Base-by-base conservation (phyloP, 1,140 invertebrate species). In the Monochamus saltuarius region DNA sequence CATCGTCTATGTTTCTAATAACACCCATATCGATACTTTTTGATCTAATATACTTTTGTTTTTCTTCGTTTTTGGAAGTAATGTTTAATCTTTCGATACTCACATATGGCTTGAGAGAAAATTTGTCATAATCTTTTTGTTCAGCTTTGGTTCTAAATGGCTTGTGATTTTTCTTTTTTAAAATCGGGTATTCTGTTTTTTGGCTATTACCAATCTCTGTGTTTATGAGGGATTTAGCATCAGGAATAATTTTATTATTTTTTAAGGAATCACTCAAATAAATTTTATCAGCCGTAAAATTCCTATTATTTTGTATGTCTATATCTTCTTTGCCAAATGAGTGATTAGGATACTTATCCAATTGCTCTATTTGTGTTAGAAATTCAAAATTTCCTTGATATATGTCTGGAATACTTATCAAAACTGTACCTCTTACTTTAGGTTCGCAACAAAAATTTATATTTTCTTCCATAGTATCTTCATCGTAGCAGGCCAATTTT, bases 71-170 rank as follows among this genome's bases (percentile, higher is more conserved):
- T 7, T 11, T 47, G n/a, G 14, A 9, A 10, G 7, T 47, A 11
- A 47, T 29, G 29, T 47, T 29, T n/a, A 47, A n/a, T 47, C 45
- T 47, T 47, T 47, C 19, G 45, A 47, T 47, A 8, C 45, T 47
- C 2, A 47, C 29, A 10, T 47, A 47, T 7, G 45, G 45, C 6
- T 47, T 47, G 7, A 47, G 45, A 7, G 11, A n/a, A 2, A 29
- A 29, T 29, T 29, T 29, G 29, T 47, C 11, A 19, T 47, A 47
- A 22, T 17, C 13, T 29, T 47, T 47, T 47, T 29, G 17, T 19
- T 47, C 45, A n/a, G 45, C 45, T 29, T 47, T 47, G 7, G 45
- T 47, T 8, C 17, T 47, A 4, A 47, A 16, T 4, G 45, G 45
- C 19, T 47, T 47, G 17, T 19, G 17, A 19, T 29, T 47, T 47